Evolutionary conservation across 2,797 vertebrate species (phyloP).

Genomic region (Tangara arthus): DNA sequence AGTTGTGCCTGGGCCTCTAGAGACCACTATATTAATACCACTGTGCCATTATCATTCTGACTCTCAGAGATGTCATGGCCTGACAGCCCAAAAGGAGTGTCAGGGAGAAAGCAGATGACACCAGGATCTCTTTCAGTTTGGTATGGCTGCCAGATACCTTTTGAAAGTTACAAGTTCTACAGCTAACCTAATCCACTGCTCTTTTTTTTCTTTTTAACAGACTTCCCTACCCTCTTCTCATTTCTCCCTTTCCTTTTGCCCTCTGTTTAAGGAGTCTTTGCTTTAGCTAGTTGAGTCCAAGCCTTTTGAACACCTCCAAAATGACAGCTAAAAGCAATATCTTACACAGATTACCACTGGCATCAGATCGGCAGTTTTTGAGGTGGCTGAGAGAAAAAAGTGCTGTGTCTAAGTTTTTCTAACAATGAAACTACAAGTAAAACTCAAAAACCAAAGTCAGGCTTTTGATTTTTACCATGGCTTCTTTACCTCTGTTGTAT

Average conservation of each 20-base stretch:
- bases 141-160: neutral
- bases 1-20: neutral
- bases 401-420: neutral
- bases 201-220: neutral
- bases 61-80: neutral
- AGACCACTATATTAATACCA: neutral
- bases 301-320: neutral
- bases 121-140: neutral
- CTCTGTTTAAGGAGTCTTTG: neutral
- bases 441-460: neutral
- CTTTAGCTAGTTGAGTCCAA: neutral
- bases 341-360: neutral
- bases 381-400: neutral
- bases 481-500: neutral
- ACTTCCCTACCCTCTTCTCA: neutral
- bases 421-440: neutral
- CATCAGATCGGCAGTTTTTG: neutral
- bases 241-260: neutral
- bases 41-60: neutral
- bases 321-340: neutral
- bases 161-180: neutral
- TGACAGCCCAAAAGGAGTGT: neutral
- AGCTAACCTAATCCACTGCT: neutral
- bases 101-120: neutral
- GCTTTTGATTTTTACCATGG: neutral